Base-by-base conservation (phyloP, 2,797 vertebrate genomes). In the Malurus splendens region DNA sequence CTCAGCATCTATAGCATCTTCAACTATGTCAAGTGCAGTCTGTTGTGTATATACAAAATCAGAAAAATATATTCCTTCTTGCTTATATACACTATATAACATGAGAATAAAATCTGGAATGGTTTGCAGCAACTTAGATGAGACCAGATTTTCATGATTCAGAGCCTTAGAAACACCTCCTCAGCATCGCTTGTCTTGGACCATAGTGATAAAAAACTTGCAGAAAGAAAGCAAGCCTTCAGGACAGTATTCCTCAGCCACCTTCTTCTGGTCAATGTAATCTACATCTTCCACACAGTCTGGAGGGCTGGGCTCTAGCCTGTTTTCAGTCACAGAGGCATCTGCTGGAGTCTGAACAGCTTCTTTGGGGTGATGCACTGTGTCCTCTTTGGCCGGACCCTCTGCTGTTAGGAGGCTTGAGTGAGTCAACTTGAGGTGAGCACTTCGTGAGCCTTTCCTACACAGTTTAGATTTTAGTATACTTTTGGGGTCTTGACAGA, bases 111-210 rank as follows among this genome's bases (percentile, higher is more conserved):
- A 82, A 64, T 51, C 18, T 65, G 62, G 24, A 70, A 42, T 30
- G 20, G n/a, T 79, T 86, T 82, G 45, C 36, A 61, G 57, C 24
- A 45, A 48, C 14, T 44, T 50, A 25, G 30, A 9, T 39, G 20
- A 71, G 33, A 50, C 32, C 3, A 3, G 20, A 19, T 23, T 86
- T 52, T 7, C 10, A 32, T 2, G 15, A 59, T 16, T 47, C 39
- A 56, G 51, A 76, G 66, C 15, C 64, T 79, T 28, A 28, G 48
- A 65, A 85, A 59, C 12, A 23, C 18, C 50, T 76, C 17, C 47
- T 97, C 94, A 97, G 86, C 99, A 99, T 4, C 97, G 97, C 24
- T 97, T 97, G 80, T 97, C 97, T 90, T 98, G 98, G 45, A 99
- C 44, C 98, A 99, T 98, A 7, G 97, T 95, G 38, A 99, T 97